phyloP scores from a whole-genome alignment of 2,888 invertebrate species.

The Sminthurinus aureus region DNA sequence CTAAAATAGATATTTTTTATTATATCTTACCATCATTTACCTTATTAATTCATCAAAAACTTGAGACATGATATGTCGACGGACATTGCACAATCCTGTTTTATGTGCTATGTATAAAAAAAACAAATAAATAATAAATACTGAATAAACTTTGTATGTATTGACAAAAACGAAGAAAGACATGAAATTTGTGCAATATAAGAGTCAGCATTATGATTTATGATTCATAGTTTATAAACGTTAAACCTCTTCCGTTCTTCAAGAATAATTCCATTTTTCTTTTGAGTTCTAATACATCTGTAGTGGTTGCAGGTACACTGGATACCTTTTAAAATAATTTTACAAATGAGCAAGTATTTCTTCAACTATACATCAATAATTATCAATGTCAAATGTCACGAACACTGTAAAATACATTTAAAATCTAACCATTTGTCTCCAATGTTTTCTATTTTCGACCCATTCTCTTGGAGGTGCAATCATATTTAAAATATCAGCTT shows the following conservation, averaged over 20 bases:
- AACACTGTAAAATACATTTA: neutral
- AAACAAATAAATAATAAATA: no score
- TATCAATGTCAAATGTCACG: no score
- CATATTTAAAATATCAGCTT: slow-evolving; percentile 32
- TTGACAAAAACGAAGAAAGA: no score
- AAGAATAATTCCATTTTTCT: slow-evolving; percentile 29
- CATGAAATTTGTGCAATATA: no score
- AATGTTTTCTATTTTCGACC: slow-evolving; percentile 16
- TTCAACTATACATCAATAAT: neutral
- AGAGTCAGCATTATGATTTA: no score
- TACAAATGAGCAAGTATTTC: neutral
- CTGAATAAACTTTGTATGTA: no score
- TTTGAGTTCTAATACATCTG: slow-evolving; percentile 22
- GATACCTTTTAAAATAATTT: slow-evolving; percentile 19
- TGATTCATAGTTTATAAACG: no score
- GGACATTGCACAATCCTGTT: slow-evolving; percentile 24
- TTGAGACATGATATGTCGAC: slow-evolving; percentile 16
- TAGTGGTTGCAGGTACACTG: slow-evolving; percentile 32
- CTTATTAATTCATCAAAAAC: slow-evolving; percentile 29
- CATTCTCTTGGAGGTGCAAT: slow-evolving; percentile 27
- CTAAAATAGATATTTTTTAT: no score
- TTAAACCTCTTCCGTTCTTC: neutral
- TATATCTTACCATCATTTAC: no score
- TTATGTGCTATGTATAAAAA: neutral
- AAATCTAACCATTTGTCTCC: slow-evolving; percentile 26